Evolutionary conservation across 53 echinoderm and acorn worm species (phyloP), one percentile per base, ranked within the genome.

Genomic region (Paracentrotus lividus): DNA sequence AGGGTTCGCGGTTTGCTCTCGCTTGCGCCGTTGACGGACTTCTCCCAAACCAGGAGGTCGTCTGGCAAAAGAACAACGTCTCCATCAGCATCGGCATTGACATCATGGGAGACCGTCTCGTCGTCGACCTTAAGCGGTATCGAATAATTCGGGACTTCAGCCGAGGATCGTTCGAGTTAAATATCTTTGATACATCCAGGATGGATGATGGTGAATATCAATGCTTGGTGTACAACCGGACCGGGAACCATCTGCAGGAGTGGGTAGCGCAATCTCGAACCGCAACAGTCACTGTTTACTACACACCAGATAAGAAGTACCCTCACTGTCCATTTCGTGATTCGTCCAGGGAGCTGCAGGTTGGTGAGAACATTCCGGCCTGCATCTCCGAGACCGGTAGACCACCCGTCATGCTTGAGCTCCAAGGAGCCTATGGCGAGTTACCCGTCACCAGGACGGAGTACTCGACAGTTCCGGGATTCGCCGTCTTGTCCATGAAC

Each of bases 61-160:
- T 84, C 43, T 97, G 97, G 97, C 69, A 64, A 40, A 97, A 97
- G 88, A 94, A 95, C 88, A 92, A 97, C 51, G 42, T 84, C 32
- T 86, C 90, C 33, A 93, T 95, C 67, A 93, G 93, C 81, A 78
- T 81, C 23, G 93, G 92, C 1, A 29, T 66, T 9, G 88, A 94
- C 34, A 58, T 97, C 14, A 84, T 88, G 5, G 95, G 86, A 27
- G 93, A 91, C 42, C 43, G 38, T 2, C 92, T 88, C 49, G 84
- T 78, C 15, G 72, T 96, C 40, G 97, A 97, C 13, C 84, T 64
- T 0, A 38, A 90, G 29, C 93, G 97, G 38, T 97, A 94, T 58
- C 55, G 69, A 29, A 77, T 97, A 55, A 59, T 93, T 13, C 95
- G 92, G 29, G 88, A 92, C 21, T 77, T 51, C 66, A 42, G 44